Base-by-base conservation (phyloP, 2,113 vertebrate species). In the Rhabdornis inornatus region DNA sequence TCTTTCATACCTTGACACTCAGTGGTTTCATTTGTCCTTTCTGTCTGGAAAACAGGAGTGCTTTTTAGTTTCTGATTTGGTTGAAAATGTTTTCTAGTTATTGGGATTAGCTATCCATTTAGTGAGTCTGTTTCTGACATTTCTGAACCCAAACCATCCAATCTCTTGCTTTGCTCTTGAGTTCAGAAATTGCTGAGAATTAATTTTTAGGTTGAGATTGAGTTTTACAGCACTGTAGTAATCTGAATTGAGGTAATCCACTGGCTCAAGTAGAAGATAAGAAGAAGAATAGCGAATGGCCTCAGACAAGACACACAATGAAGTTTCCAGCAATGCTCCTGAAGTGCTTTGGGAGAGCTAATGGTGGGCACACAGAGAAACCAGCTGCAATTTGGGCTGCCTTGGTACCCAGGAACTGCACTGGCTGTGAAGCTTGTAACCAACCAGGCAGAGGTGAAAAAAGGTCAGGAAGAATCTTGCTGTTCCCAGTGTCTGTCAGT, bases 401-500 rank as follows among this genome's bases (percentile, higher is more conserved):
- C 47, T 0, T n/a, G 75, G 49, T 87, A 76, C 59, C 59, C 85
- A 45, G 83, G 64, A 65, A 35, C 64, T 68, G 86, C 56, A 25
- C 61, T 90, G 74, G 40, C 83, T 95, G 72, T 52, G 70, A 37
- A 40, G 20, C 44, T 65, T 60, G 56, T 50, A 90, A 71, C 31
- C 56, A 83, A 47, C 49, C 47, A 87, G 94, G 40, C 76, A 68
- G 69, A 81, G 96, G 93, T 96, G 94, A 96, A 88, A 91, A 93
- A 95, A 93, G 93, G 92, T 96, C 93, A 93, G 35, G 86, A 90
- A 57, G 70, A 74, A 91, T 52, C 77, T 92, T 9, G 10, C 76
- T 72, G 80, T 96, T 97, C 95, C 94, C 93, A 84, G 90, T 89
- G 68, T 90, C 95, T 92, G 95, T 96, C 95, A 97, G 94, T 94